Percentiles rank a stretch among this genome's conserved stretches.
Conservation (phyloP, 2,888 invertebrate species). For the Nasonia oneida region DNA sequence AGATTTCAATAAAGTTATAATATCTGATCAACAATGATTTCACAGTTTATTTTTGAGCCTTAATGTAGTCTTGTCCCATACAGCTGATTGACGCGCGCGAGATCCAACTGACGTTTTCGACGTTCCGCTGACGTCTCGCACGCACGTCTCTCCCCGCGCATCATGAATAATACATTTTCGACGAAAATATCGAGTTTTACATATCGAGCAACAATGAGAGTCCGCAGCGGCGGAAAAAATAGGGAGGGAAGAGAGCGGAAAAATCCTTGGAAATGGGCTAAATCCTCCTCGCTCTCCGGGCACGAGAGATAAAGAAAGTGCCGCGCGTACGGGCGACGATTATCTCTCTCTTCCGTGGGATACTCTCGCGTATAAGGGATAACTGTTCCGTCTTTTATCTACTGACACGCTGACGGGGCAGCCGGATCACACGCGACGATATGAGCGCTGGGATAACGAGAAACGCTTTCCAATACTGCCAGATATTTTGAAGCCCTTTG, state of each 20-base stretch:
- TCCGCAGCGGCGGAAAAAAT: neutral
- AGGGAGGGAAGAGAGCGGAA: neutral
- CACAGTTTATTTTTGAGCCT: too few species aligned
- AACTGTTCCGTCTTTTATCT: conserved; percentile 5
- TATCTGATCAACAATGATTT: too few species aligned
- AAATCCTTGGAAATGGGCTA: neutral
- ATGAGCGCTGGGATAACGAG: neutral
- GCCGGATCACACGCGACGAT: neutral
- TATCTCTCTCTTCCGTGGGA: neutral
- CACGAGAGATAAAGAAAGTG: conserved; percentile 12
- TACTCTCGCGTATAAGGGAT: conserved; percentile 8
- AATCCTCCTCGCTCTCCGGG: neutral
- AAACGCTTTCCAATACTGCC: neutral
- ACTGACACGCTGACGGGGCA: conserved; percentile 10
- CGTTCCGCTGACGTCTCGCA: neutral
- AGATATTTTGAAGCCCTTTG: neutral
- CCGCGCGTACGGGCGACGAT: conserved; percentile 11
- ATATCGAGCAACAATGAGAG: neutral
- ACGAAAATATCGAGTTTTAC: neutral
- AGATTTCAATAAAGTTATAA: too few species aligned
- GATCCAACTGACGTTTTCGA: neutral
- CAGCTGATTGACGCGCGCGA: neutral
- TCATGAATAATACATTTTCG: neutral
- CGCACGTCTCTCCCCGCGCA: neutral
- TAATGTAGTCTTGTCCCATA: too few species aligned